Evolutionary conservation across 2,888 invertebrate species (phyloP).

Genomic region (Macrosiphum euphorbiae): DNA sequence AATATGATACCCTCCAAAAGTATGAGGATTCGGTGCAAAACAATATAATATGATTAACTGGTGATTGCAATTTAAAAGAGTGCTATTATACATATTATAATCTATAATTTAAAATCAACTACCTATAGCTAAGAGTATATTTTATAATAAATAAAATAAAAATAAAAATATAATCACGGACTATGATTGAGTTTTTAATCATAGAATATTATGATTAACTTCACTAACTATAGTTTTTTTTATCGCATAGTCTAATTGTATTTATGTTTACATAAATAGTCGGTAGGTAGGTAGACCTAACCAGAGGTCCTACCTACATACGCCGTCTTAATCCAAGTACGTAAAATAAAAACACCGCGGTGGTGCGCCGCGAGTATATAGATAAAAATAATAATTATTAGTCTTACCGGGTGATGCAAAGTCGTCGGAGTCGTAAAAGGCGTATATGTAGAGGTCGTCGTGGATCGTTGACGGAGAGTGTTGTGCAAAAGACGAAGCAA

Average conservation of each 20-base stretch:
- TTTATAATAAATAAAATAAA: background rate
- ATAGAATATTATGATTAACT: background rate
- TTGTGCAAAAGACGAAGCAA: no score
- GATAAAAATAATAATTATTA: background rate
- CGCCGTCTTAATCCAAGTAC: background rate
- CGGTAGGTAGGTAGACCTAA: fast-evolving
- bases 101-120: background rate
- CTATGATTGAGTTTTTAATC: background rate
- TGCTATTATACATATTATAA: background rate
- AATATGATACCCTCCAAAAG: no score
- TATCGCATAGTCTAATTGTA: background rate
- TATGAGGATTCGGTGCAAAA: background rate
- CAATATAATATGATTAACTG: background rate
- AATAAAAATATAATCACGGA: background rate
- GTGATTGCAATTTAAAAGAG: background rate
- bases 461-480: no score
- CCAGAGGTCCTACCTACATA: background rate
- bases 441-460: no score
- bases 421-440: no score
- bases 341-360: background rate
- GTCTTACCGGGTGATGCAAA: background rate
- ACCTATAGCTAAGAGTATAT: background rate
- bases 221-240: background rate
- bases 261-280: background rate
- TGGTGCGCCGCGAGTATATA: background rate